Conservation (phyloP, 2,797 vertebrate species). For the Rousettus madagascariensis region DNA sequence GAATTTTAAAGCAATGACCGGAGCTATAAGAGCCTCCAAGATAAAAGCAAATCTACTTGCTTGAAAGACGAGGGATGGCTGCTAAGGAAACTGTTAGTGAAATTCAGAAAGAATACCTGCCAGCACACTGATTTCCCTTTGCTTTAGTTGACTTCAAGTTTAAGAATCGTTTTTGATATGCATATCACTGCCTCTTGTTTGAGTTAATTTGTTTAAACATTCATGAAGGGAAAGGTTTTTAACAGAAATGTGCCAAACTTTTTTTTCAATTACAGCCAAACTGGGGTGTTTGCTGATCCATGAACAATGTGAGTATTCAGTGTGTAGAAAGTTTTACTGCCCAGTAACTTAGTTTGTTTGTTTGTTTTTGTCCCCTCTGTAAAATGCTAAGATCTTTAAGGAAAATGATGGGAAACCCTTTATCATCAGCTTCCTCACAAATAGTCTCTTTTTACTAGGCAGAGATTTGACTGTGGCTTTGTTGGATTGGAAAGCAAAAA, state of each 20-base stretch:
- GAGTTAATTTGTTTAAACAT: slow-evolving; percentile 78
- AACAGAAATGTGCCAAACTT: slow-evolving; percentile 73
- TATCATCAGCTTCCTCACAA: slow-evolving; percentile 16
- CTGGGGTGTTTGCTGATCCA: slow-evolving; percentile 53
- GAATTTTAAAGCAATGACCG: neutral
- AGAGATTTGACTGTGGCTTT: neutral
- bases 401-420: neutral
- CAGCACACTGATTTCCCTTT: slow-evolving; percentile 25
- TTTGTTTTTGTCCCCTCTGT: neutral
- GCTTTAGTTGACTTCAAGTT: slow-evolving; percentile 69
- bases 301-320: slow-evolving; percentile 65
- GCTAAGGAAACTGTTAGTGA: slow-evolving; percentile 19
- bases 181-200: slow-evolving; percentile 65
- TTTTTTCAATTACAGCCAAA: slow-evolving; percentile 73
- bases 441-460: neutral
- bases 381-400: slow-evolving; percentile 57
- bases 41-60: slow-evolving; percentile 30
- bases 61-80: neutral
- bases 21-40: neutral
- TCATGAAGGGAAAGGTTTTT: slow-evolving; percentile 63
- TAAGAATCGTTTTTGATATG: slow-evolving; percentile 74
- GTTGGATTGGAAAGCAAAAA: neutral
- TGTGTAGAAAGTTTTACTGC: slow-evolving; percentile 36
- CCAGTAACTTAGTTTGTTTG: slow-evolving; percentile 34
- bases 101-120: slow-evolving; percentile 58